These are phyloP conservation scores for Paguma larvata DNA, from an alignment of 2,797 vertebrate genomes.

Conservation along the genomic window DNA sequence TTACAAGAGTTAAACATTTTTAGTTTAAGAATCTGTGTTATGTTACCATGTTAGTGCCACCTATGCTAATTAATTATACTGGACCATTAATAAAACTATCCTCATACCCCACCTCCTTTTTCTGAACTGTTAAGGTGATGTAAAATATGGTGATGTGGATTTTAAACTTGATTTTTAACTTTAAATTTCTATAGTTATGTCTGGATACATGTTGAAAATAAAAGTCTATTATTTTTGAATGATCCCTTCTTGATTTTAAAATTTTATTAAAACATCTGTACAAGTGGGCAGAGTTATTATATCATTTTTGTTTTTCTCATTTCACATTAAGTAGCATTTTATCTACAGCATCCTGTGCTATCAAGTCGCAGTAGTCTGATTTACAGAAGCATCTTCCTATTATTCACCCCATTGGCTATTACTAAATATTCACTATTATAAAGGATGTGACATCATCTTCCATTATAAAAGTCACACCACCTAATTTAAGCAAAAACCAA, in stretches of 20 bases:
- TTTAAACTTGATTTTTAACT: no score
- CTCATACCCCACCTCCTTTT: no score
- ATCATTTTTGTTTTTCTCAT: not conserved
- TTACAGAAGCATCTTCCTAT: not conserved
- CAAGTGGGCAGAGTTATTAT: not conserved
- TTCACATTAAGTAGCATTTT: not conserved
- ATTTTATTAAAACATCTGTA: not conserved
- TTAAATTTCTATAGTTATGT: no score
- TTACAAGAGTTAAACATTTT: not conserved
- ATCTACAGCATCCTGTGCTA: not conserved
- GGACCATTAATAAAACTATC: not conserved
- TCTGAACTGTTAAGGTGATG: no score
- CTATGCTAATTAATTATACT: not conserved
- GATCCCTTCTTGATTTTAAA: not conserved
- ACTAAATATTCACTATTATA: not conserved
- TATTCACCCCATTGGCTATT: not conserved
- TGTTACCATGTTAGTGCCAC: not conserved
- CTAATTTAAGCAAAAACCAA: no score
- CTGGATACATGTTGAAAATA: not conserved
- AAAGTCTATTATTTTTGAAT: not conserved
- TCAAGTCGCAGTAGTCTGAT: not conserved
- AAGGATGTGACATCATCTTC: not conserved
- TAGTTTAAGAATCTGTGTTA: not conserved
- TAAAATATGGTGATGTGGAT: no score
- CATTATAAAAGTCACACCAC: not conserved